A percentile compares a stretch with the other conserved stretches of the same genome.
Conservation (phyloP, 2,113 vertebrate genomes). For the Oenanthe oenanthe region DNA sequence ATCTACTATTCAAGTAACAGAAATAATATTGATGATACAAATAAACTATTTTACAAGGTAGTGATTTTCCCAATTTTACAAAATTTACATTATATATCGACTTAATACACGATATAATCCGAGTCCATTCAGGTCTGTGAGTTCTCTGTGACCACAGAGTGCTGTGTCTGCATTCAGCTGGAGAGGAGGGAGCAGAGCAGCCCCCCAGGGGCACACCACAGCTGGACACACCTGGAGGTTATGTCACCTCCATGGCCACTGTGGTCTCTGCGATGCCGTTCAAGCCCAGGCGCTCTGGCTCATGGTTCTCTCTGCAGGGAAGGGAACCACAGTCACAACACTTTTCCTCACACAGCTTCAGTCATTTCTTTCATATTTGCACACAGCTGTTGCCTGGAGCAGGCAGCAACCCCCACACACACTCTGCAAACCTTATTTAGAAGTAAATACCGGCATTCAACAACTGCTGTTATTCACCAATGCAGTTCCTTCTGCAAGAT, state of each 20-base stretch:
- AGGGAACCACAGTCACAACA: neutral
- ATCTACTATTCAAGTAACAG: constrained; percentile 96
- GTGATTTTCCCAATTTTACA: constrained; percentile 95
- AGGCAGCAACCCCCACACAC: neutral
- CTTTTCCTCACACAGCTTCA: accelerated
- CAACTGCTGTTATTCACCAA: neutral
- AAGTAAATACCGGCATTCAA: neutral
- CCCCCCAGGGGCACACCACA: constrained; percentile 8
- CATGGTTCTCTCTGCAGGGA: constrained; percentile 84
- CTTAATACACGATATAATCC: constrained; percentile 78
- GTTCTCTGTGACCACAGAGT: constrained; percentile 76
- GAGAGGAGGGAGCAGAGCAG: constrained; percentile 48
- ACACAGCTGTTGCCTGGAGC: too few relatives aligned
- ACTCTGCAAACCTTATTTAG: accelerated
- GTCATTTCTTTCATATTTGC: accelerated
- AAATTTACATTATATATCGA: constrained; percentile 94
- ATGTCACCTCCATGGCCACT: constrained; percentile 96
- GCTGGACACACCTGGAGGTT: constrained; percentile 72
- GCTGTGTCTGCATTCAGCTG: constrained; percentile 72
- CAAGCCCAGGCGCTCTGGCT: constrained; percentile 87
- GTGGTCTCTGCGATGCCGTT: constrained; percentile 91
- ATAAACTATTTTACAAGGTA: constrained; percentile 98
- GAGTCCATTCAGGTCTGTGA: constrained; percentile 80
- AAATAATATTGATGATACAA: constrained; percentile 97
- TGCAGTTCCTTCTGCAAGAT: neutral